Base-by-base conservation (phyloP, 1,140 invertebrate species). In the Stegodyphus mimosarum region DNA sequence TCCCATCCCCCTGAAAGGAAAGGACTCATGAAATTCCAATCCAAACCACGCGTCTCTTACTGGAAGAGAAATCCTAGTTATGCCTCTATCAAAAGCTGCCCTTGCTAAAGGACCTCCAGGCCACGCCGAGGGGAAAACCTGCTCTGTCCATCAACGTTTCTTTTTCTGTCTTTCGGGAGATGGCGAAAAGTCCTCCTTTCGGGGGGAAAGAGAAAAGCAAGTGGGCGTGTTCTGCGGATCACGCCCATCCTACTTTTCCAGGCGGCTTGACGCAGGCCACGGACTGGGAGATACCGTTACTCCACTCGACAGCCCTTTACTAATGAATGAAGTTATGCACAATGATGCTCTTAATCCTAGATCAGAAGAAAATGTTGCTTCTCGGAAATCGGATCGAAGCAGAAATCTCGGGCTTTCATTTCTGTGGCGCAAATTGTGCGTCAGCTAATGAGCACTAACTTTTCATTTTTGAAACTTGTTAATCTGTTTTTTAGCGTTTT, bases 301-400 rank as follows among this genome's bases (percentile, higher is more conserved):
- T 17, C 73, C 79, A 73, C 71, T 18, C 17, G 48, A 7, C 7
- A 15, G 17, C 7, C 53, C 5, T 64, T 33, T 53, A 17, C 81
- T 83, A 83, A 83, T 83, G 81, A 83, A 83, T 83, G 72, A 83
- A 83, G 81, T 83, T 83, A 83, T 75, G 81, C 75, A 60, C 72
- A 69, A 60, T 33, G 33, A 33, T 33, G 33, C 33, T 33, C 33
- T 33, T 33, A 33, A 33, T 33, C 33, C 33, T 33, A 33, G 33
- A 33, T 33, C 33, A 33, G 33, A 33, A 33, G 33, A 33, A 33
- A 33, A 33, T 33, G 33, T 33, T 33, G 33, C 33, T 3, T 33
- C 33, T 33, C 33, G 33, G 33, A 33, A 33, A 33, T 33, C 33
- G 33, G 33, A 33, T 33, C 33, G 33, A 33, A 33, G 33, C 33